phyloP scores from a whole-genome alignment of 2,797 vertebrate genomes.

The Cygnus olor region DNA sequence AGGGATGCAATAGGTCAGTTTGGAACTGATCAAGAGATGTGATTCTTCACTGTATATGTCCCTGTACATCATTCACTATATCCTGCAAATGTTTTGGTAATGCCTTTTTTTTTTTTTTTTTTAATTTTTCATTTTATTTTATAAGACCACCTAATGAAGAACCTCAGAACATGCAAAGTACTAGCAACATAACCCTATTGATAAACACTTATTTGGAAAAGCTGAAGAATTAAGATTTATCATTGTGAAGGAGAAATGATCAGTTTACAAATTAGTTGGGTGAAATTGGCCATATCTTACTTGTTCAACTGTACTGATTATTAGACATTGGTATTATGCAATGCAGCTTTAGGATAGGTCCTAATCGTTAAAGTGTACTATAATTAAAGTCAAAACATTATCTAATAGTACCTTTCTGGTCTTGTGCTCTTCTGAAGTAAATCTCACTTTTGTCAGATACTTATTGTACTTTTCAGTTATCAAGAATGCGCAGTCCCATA shows the following conservation, averaged over 20 bases:
- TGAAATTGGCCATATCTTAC: neutral
- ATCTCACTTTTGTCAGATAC: neutral
- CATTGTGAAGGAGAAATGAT: neutral
- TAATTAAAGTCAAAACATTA: neutral
- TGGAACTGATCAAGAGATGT: neutral
- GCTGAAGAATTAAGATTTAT: neutral
- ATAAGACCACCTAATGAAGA: neutral
- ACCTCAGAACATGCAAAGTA: neutral
- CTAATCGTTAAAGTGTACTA: neutral
- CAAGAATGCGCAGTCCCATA: neutral
- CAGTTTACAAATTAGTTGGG: rapidly evolving
- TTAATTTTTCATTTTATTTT: too few relatives aligned
- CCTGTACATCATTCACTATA: neutral
- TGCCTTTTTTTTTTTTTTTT: too few relatives aligned
- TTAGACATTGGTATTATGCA: neutral
- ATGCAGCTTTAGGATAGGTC: neutral
- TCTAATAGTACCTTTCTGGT: neutral
- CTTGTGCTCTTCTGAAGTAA: neutral
- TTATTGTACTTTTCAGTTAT: neutral
- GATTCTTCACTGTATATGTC: neutral
- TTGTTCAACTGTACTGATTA: neutral
- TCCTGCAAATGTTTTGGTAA: neutral
- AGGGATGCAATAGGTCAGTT: neutral
- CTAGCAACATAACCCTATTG: neutral
- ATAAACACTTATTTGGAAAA: neutral